Base-by-base conservation (phyloP, 2,113 vertebrate species). In the Xenopus borealis region DNA sequence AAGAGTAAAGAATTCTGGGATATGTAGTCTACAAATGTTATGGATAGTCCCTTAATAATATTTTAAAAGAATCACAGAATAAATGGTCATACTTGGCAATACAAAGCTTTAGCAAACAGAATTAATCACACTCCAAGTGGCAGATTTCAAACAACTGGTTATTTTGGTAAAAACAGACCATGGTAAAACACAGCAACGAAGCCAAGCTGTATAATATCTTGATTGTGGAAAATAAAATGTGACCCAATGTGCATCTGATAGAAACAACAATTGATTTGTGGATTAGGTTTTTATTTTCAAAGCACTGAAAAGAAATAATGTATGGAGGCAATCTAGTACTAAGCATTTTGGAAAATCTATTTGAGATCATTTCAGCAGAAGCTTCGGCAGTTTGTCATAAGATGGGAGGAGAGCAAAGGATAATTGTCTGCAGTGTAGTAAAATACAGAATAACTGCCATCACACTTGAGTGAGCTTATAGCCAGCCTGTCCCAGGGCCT, bases 371-470 rank as follows among this genome's bases (percentile, higher is more conserved):
- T 99, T 96, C 94, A 88, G 94, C 95, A 94, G 94, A 97, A 96
- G 95, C 95, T 92, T 90, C 90, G 94, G 96, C 95, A 95, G 94
- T 99, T 99, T 99, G 96, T 99, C 97, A 97, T 97, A 94, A 93
- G 93, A 95, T 93, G 92, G 93, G 94, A 97, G 94, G 93, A 95
- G 94, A 96, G 95, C 95, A 98, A 95, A 96, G 95, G 53, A 98
- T 99, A 99, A 99, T 99, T 99, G 97, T 99, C 96, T 99, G 92
- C 94, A 97, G 96, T 96, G 96, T 96, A 98, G 97, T 99, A 99
- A 99, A 99, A 98, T 95, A 97, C 95, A 96, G 95, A 95, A 97
- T 98, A 98, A 98, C 96, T 97, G 97, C 97, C 95, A 98, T 96
- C 97, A 99, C 97, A 98, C 96, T 98, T 97, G 96, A 99, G 94